phyloP scores from a whole-genome alignment of 2,888 invertebrate genomes.

The Brachyopa scutellaris region DNA sequence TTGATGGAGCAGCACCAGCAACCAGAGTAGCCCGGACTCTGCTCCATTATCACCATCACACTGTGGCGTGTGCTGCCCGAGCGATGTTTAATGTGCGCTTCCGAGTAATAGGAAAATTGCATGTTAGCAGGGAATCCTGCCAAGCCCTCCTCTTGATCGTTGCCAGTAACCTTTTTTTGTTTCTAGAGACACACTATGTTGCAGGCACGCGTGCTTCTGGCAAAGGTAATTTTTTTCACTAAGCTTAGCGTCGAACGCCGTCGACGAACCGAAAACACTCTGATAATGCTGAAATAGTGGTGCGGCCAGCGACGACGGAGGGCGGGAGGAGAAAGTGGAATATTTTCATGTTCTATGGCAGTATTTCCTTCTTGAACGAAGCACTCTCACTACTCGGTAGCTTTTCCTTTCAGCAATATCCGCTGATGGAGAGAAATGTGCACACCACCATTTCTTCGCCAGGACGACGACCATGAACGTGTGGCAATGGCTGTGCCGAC shows the following conservation, averaged over 20 bases:
- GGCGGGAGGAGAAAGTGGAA: neutral
- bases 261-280: constrained; percentile 51
- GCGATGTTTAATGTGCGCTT: constrained; percentile 67
- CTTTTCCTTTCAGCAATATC: constrained; percentile 72
- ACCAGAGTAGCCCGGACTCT: constrained; percentile 7
- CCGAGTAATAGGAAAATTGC: constrained; percentile 70
- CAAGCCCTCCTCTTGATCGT: constrained; percentile 6
- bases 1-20: constrained; percentile 32
- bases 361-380: constrained; percentile 38
- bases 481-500: neutral
- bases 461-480: constrained; percentile 35
- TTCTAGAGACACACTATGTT: constrained; percentile 2
- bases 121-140: constrained; percentile 56
- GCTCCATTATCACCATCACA: constrained; percentile 38
- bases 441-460: constrained; percentile 13
- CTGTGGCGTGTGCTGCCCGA: constrained; percentile 44
- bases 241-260: constrained; percentile 4
- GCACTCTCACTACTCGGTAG: constrained; percentile 67
- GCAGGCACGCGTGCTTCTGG: constrained; percentile 29
- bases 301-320: neutral
- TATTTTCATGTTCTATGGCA: constrained; percentile 56
- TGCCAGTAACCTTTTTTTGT: neutral
- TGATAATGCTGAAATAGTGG: constrained; percentile 43
- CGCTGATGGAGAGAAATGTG: constrained; percentile 62
- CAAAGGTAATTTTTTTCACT: constrained; percentile 29